Conservation (phyloP, 2,113 vertebrate genomes). For the Coreoperca whiteheadi region DNA sequence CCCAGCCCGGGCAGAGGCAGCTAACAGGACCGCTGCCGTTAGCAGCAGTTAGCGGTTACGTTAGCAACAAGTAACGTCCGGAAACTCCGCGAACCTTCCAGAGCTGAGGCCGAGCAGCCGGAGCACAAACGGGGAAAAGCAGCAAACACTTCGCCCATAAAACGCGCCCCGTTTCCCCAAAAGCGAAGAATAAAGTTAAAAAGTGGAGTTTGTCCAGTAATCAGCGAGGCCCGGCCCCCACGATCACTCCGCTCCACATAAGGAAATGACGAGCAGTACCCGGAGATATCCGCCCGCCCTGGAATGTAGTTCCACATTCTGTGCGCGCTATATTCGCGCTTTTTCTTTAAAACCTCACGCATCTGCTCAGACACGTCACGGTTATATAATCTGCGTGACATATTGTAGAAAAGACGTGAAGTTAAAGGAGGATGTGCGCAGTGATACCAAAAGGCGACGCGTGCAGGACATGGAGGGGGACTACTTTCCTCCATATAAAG, state of each 20-base stretch:
- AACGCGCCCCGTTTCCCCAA: not conserved
- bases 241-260: conserved; percentile 60
- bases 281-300: conserved; percentile 33
- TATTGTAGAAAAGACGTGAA: accelerated
- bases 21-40: not conserved
- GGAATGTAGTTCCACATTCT: conserved; percentile 48
- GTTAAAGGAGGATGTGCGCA: not conserved
- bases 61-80: conserved; percentile 45
- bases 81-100: not conserved
- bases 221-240: conserved; percentile 52
- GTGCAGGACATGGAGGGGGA: not conserved
- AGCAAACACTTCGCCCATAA: accelerated
- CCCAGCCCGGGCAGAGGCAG: not conserved
- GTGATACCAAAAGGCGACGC: not conserved
- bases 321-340: accelerated
- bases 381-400: accelerated
- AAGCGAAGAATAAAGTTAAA: conserved; percentile 53
- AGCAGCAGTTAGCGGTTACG: conserved; percentile 1
- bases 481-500: conserved; percentile 65
- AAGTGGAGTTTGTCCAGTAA: conserved; percentile 58
- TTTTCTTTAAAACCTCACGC: accelerated
- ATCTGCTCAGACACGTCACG: accelerated
- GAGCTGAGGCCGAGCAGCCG: not conserved
- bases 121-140: accelerated
- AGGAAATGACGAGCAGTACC: conserved; percentile 60